Conservation (phyloP, 1,140 invertebrate species). For the Pachypeltis micranthus region DNA sequence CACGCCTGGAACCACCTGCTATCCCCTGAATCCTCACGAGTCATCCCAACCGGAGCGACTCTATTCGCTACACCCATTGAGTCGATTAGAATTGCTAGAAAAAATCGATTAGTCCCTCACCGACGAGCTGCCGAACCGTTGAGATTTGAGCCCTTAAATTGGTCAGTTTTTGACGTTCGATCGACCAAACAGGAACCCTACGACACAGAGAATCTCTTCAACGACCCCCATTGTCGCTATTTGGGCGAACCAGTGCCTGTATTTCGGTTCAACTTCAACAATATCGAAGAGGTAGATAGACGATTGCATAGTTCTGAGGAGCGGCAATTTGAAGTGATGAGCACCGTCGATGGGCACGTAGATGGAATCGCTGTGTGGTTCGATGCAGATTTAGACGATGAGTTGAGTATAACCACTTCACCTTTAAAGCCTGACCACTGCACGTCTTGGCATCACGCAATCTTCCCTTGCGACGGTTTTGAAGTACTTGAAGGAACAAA, state of each 20-base stretch:
- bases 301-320: constrained; percentile 17
- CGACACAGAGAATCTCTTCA: constrained; percentile 50
- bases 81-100: constrained; percentile 30
- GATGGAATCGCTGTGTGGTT: constrained; percentile 60
- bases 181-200: constrained; percentile 42
- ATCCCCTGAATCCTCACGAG: constrained; percentile 15
- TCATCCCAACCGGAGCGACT: constrained; percentile 49
- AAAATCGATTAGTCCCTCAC: constrained; percentile 14
- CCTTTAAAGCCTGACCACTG: constrained; percentile 22
- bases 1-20: constrained; percentile 54
- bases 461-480: background rate
- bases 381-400: constrained; percentile 54
- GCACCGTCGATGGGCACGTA: constrained; percentile 36
- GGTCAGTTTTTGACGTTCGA: background rate
- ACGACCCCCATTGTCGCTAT: constrained; percentile 34
- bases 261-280: constrained; percentile 52
- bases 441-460: constrained; percentile 29
- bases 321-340: constrained; percentile 1
- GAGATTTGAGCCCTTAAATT: background rate
- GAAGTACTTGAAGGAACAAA: background rate
- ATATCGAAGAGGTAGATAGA: constrained; percentile 38
- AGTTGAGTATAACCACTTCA: constrained; percentile 43
- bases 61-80: constrained; percentile 48
- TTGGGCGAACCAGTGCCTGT: constrained; percentile 45
- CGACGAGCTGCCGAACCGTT: background rate